Evolutionary conservation across 1,140 invertebrate genomes (phyloP), one percentile per base, ranked within the genome.

Genomic region (Sweltsa coloradensis): DNA sequence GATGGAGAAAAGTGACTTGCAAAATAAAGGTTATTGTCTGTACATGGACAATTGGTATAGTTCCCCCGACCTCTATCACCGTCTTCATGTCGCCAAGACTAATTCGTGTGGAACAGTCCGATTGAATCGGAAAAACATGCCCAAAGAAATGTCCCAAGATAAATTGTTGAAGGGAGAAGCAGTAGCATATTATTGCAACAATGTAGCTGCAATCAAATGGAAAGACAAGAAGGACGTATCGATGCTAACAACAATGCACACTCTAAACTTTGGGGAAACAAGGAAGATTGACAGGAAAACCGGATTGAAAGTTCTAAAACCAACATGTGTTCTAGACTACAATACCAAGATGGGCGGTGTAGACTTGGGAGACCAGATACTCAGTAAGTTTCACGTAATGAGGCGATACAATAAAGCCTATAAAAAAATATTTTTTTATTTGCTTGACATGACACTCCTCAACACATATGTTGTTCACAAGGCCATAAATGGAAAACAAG

Each of bases 1-100:
- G 36, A 37, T 37, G 36, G 7, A 37, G 36, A 37, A 37, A 4
- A 19, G 36, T 37, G 11, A 37, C 11, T 16, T 49, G n/a, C 27
- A 43, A n/a, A 37, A 31, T 5, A 45, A 46, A 45, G 41, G 47
- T 6, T 23, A 47, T 27, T 18, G 11, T 4, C 3, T 48, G 9
- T 48, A 36, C 29, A 45, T 48, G 36, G 46, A 48, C 24, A 48
- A 48, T 26, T 48, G 37, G 46, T 48, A 48, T 45, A 48, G 37
- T 45, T 45, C 18, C 5, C 14, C 46, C 11, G 36, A 48, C 11
- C 24, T 48, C 13, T 44, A 19, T n/a, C 13, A 13, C 4, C n/a
- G 25, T 5, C 23, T 49, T 11, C 23, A 45, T 34, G 13, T 13
- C 18, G 19, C 14, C 16, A 43, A 43, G 44, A 49, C 47, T 29